Evolutionary conservation across 2,113 vertebrate species (phyloP).

Genomic region (Varanus komodoensis): DNA sequence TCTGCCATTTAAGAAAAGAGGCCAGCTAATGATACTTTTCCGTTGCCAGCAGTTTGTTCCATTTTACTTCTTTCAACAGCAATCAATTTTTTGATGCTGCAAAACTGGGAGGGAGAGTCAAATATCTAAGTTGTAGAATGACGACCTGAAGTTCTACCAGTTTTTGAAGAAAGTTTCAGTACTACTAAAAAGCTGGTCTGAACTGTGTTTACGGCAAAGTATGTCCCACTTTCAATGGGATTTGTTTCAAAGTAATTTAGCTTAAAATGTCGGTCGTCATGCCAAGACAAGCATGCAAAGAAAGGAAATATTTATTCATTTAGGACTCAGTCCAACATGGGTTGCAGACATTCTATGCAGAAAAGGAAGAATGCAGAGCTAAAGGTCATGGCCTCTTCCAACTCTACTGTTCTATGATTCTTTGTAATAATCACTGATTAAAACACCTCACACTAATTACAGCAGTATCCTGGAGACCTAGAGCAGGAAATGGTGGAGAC

Average conservation of each 20-base stretch:
- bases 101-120: conserved; percentile 38
- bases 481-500: neutral
- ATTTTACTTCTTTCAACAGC: conserved; percentile 61
- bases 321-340: too few species aligned
- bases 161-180: neutral
- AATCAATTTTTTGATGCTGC: conserved; percentile 61
- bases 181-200: neutral
- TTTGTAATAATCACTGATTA: too few species aligned
- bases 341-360: too few species aligned
- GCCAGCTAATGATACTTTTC: conserved; percentile 62
- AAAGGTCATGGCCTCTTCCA: too few species aligned
- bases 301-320: neutral
- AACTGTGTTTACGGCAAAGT: neutral
- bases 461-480: neutral
- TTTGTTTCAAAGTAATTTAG: neutral
- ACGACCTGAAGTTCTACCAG: neutral
- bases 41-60: conserved; percentile 66
- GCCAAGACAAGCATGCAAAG: neutral
- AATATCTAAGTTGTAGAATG: conserved; percentile 36
- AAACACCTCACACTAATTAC: too few species aligned
- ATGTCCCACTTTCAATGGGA: neutral
- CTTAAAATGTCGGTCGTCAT: neutral
- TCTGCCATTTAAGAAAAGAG: conserved; percentile 70
- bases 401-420: too few species aligned
- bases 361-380: too few species aligned